Evolutionary conservation across 92 coral and sea anemone species (phyloP), one percentile per base, ranked within the genome.

Genomic region (Paramuricea clavata): DNA sequence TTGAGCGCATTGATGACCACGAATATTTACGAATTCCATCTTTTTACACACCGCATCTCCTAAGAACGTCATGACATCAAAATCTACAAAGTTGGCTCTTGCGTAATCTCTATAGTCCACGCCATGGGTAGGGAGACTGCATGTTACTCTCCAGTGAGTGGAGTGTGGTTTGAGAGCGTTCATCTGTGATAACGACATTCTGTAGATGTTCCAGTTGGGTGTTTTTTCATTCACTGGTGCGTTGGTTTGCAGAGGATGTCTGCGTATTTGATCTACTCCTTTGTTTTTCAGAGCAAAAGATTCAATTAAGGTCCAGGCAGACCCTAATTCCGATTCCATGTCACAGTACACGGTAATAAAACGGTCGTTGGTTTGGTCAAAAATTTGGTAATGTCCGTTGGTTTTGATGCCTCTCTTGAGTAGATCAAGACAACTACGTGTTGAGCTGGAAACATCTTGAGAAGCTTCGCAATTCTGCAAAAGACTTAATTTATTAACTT

Each of bases 101-200:
- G 49, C 76, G 19, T 70, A 31, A 13, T 70, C 76, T 17, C 15
- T 12, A n/a, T 9, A 5, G 49, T 70, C 49, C 33, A 31, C 39
- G 3, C 76, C 44, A 26, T 70, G 2, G 10, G 9, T 12, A 31
- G 25, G 21, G 25, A 11, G 33, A 26, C 49, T 70, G 39, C 76
- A 70, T 21, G 76, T 70, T 0, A 11, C 43, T 70, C 76, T 12
- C 76, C 76, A 70, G 49, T 70, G 76, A n/a, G 50, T 70, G 23
- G 76, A 70, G 19, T n/a, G 2, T 2, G 49, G 0, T n/a, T 70
- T 31, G 12, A 70, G 39, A 16, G 21, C 5, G 7, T 1, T 35
- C 76, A 70, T 70, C 27, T 30, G 43, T 0, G 43, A 10, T 2
- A 3, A 10, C 3, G 17, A 23, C 49, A 70, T 35, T 31, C 76